These are phyloP conservation scores for Pollenia amentaria DNA, from an alignment of 2,888 invertebrate species.

Conservation along the genomic window DNA sequence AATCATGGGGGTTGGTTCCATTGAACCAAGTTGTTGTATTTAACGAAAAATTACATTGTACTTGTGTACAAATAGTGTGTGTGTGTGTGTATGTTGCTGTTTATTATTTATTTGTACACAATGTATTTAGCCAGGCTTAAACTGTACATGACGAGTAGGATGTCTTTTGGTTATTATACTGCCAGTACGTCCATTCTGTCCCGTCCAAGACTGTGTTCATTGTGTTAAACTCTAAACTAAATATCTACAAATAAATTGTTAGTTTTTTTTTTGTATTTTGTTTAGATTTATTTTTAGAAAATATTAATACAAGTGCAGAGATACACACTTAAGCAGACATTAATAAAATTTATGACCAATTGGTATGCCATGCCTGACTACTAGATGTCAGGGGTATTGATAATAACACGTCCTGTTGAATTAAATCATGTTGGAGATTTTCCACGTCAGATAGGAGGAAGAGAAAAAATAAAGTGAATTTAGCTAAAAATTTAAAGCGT, in stretches of 20 bases:
- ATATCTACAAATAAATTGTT: slow-evolving; percentile 39
- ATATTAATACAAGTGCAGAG: slow-evolving; percentile 40
- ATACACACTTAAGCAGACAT: slow-evolving; percentile 24
- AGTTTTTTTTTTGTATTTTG: slow-evolving; percentile 8
- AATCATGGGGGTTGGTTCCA: slow-evolving; percentile 31
- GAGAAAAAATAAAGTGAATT: slow-evolving; percentile 30
- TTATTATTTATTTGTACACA: slow-evolving; percentile 31
- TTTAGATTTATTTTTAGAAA: slow-evolving; percentile 64
- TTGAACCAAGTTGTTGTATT: slow-evolving; percentile 14
- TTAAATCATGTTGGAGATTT: slow-evolving; percentile 63
- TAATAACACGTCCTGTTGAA: slow-evolving; percentile 69
- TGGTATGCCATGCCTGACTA: slow-evolving; percentile 42
- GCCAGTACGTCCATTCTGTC: not conserved
- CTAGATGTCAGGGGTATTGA: slow-evolving; percentile 55
- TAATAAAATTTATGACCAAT: slow-evolving; percentile 66
- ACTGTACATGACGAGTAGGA: slow-evolving; percentile 49
- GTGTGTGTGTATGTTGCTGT: slow-evolving; percentile 32
- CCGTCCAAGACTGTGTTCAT: not conserved
- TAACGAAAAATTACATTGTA: slow-evolving; percentile 7
- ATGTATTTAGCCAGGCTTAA: slow-evolving; percentile 57
- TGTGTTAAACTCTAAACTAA: slow-evolving; percentile 53
- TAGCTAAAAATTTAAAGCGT: not conserved
- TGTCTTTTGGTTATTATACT: slow-evolving; percentile 20
- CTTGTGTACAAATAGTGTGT: not conserved
- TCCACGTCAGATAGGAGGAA: slow-evolving; percentile 42